phyloP scores from a whole-genome alignment of 2,797 vertebrate genomes.

The Bothrops alternatus region DNA sequence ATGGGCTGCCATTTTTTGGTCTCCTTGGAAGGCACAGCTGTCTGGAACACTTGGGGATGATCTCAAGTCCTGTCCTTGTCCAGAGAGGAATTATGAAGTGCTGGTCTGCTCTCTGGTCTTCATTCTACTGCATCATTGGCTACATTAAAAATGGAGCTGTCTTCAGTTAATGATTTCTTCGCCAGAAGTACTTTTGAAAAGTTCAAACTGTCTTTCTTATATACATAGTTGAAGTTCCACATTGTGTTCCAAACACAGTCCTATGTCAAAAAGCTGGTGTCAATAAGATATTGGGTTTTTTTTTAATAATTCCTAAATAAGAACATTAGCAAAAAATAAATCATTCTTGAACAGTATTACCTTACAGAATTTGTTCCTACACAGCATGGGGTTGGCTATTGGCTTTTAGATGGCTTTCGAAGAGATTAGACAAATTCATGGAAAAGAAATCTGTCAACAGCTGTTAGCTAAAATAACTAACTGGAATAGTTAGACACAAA shows the following conservation, averaged over 20 bases:
- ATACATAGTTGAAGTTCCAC: not conserved
- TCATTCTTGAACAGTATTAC: not conserved
- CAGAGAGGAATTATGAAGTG: not conserved
- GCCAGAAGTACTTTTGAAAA: not conserved
- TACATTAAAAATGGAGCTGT: not conserved
- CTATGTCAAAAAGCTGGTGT: not conserved
- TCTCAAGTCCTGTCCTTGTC: not conserved
- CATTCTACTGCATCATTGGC: not conserved
- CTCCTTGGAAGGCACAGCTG: not conserved
- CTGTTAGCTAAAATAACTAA: not conserved
- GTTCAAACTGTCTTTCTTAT: not conserved
- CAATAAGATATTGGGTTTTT: not conserved
- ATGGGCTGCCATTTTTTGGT: not conserved
- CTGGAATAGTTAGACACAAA: not conserved
- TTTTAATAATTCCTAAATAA: not conserved
- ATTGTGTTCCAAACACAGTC: not conserved
- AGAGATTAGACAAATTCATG: not conserved
- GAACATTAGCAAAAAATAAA: not conserved
- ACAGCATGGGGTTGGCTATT: not conserved
- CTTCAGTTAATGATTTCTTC: not conserved
- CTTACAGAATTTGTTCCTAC: not conserved
- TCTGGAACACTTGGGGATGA: not conserved
- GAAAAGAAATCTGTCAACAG: not conserved
- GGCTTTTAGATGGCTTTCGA: not conserved
- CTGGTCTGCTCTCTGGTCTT: not conserved